These are phyloP conservation scores for Pheosia tremula DNA, from an alignment of 2,888 invertebrate genomes.

Conservation along the genomic window DNA sequence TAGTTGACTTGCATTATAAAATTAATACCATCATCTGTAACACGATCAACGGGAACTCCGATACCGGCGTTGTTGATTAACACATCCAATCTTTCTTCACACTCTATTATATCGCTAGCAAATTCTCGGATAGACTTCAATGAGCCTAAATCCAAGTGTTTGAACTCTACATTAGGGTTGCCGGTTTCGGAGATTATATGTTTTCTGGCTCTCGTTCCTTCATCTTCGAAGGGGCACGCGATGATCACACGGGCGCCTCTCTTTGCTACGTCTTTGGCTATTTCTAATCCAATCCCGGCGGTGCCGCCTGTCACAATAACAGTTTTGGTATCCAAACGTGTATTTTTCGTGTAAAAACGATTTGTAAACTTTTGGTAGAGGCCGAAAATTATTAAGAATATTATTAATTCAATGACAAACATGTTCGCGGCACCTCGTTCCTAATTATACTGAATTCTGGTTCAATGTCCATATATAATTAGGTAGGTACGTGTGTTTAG, in stretches of 20 bases:
- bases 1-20: not conserved
- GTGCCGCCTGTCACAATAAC: constrained; percentile 91
- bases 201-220: not conserved
- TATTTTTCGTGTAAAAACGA: constrained; percentile 33
- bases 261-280: constrained; percentile 87
- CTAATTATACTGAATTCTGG: not conserved
- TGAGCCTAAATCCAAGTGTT: not conserved
- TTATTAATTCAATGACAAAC: not conserved
- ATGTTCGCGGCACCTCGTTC: not conserved
- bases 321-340: constrained; percentile 79
- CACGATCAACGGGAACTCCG: not conserved
- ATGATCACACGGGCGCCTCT: constrained; percentile 88
- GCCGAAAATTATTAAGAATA: not conserved
- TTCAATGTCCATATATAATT: too few species aligned
- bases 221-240: constrained; percentile 82
- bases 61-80: not conserved
- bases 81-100: not conserved
- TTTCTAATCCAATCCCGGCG: constrained; percentile 92
- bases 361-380: not conserved
- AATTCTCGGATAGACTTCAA: not conserved
- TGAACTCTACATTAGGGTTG: not conserved
- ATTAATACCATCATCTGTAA: not conserved
- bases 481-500: too few species aligned
- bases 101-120: not conserved
- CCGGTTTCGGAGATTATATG: not conserved